These are phyloP conservation scores for Agrilus biguttatus DNA, from an alignment of 2,888 invertebrate genomes.

Conservation along the genomic window DNA sequence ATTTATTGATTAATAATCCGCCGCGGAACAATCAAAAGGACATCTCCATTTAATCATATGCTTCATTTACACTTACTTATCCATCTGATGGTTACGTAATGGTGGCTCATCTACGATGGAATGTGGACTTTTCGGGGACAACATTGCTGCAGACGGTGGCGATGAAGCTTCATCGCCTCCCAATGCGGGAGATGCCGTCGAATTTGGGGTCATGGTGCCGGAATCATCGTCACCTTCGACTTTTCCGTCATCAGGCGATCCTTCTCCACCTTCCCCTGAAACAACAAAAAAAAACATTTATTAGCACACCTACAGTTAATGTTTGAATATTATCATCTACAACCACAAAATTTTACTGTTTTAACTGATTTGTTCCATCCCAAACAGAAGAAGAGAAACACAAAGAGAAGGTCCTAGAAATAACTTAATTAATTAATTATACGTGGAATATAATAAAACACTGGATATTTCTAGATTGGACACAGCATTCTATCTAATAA, in stretches of 20 bases:
- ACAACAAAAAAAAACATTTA: slow-evolving; percentile 17
- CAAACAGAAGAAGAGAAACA: no score
- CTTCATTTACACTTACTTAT: slow-evolving; percentile 15
- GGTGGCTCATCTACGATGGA: slow-evolving; percentile 22
- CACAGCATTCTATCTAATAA: no score
- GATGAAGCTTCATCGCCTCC: slow-evolving; percentile 26
- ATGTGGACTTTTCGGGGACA: slow-evolving; percentile 25
- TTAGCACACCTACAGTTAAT: not conserved
- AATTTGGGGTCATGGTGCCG: slow-evolving; percentile 31
- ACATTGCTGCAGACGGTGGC: slow-evolving; percentile 25
- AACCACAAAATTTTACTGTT: no score
- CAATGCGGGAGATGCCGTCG: slow-evolving; percentile 27
- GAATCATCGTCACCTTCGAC: slow-evolving; percentile 32
- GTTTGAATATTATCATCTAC: no score
- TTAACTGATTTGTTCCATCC: no score
- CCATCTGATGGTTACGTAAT: slow-evolving; percentile 15
- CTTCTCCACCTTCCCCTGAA: slow-evolving; percentile 44
- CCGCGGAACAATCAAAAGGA: no score
- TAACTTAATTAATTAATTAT: no score
- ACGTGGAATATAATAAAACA: no score
- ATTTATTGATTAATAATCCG: no score
- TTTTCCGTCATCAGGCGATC: slow-evolving; percentile 31
- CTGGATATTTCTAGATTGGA: no score
- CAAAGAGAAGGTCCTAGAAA: no score
- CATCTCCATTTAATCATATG: not conserved